Percentiles rank a stretch among this genome's conserved stretches.
These are phyloP conservation scores for Hemibagrus guttatus DNA, from an alignment of 2,797 vertebrate species.

Conservation along the genomic window DNA sequence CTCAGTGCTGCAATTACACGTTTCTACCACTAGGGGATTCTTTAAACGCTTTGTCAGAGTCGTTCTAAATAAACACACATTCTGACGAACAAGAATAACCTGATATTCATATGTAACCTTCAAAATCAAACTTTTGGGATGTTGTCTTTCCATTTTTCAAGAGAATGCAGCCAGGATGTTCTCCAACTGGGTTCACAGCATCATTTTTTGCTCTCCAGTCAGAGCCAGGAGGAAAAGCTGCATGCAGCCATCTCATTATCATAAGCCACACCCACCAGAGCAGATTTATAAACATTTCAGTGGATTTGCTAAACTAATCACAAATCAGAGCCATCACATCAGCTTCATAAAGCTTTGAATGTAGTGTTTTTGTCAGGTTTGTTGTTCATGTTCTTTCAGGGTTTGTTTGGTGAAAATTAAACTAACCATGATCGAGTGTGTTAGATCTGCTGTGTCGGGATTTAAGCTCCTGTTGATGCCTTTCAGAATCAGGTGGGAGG, in stretches of 20 bases:
- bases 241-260: neutral
- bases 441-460: neutral
- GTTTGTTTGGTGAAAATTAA: neutral
- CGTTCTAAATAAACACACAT: neutral
- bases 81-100: neutral
- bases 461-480: neutral
- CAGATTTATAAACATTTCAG: neutral
- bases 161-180: neutral
- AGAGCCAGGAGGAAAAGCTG: neutral
- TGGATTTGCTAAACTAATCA: neutral
- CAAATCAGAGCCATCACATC: neutral
- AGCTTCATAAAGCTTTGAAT: neutral
- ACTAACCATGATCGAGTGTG: conserved; percentile 58
- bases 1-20: neutral
- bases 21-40: conserved; percentile 51
- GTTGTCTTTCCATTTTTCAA: neutral
- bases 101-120: neutral
- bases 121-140: neutral
- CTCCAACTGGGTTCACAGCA: neutral
- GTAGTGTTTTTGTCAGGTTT: neutral
- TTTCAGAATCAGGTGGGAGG: conserved; percentile 43
- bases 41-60: too few species aligned
- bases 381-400: neutral
- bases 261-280: conserved; percentile 14
- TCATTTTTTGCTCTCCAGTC: too few species aligned